Evolutionary conservation across 2,113 vertebrate genomes (phyloP), one percentile per base, ranked within the genome.

Genomic region (Charina bottae): DNA sequence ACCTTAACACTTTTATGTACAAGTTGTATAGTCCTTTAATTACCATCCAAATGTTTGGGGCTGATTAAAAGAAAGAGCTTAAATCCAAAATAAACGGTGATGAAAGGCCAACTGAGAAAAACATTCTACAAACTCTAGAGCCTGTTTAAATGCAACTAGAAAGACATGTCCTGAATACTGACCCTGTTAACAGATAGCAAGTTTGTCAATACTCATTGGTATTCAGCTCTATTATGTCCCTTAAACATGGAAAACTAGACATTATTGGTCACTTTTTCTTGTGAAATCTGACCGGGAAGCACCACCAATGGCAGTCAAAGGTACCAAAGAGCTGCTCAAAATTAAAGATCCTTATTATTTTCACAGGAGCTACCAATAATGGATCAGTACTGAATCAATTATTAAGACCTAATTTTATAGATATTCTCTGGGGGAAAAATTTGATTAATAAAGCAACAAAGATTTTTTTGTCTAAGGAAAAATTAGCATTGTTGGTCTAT

Each of bases 71-170:
- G n/a, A 92, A 33, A 49, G 89, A 92, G 92, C 93, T 89, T 94
- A 97, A 78, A 96, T 96, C 95, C 95, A 97, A 95, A 97, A 95
- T 93, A 96, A 96, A 96, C 93, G 96, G 94, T 72, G 88, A 95
- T 96, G 95, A 95, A 94, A 95, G 62, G 92, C 91, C 86, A 90
- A 2, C 91, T 91, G 90, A 94, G n/a, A 72, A 17, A 72, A 72
- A 93, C 64, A 91, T 94, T 96, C 92, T 93, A 96, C 94, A 95
- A 95, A 95, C 55, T 96, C 92, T 94, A 90, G 95, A 91, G 93
- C 86, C 84, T 93, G 93, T 96, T 97, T 97, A 96, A 97, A 95
- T 95, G 95, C 56, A 90, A 92, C 93, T 93, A 88, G 94, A 96
- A 95, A 93, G 90, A 90, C 94, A 94, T 54, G 94, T 93, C 96